These are phyloP conservation scores for Phoxinus dragarum DNA, from an alignment of 2,797 vertebrate species.

Conservation along the genomic window DNA sequence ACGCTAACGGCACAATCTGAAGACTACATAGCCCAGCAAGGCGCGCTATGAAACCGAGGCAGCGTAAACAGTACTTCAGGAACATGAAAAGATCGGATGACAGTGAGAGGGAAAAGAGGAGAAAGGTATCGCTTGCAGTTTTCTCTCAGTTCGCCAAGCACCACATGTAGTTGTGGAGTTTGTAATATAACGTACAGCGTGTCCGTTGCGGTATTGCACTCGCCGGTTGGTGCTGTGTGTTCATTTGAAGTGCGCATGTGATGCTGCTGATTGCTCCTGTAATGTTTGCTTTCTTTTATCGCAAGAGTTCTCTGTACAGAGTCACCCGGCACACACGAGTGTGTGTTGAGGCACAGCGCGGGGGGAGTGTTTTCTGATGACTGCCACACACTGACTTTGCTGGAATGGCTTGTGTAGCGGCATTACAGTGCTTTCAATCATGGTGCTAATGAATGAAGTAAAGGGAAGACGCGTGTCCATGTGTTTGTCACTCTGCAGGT, in stretches of 20 bases:
- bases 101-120: conserved; percentile 86
- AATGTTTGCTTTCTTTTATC: conserved; percentile 71
- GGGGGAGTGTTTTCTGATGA: conserved; percentile 29
- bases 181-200: conserved; percentile 71
- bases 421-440: not conserved
- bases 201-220: conserved; percentile 69
- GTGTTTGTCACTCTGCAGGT: conserved; percentile 9
- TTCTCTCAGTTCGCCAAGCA: conserved; percentile 76
- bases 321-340: conserved; percentile 62
- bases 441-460: conserved; percentile 33
- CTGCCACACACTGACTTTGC: conserved; percentile 29
- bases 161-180: conserved; percentile 70
- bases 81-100: conserved; percentile 88
- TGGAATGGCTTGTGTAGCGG: not conserved
- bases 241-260: conserved; percentile 71
- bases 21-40: conserved; percentile 77
- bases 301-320: conserved; percentile 67
- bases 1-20: not conserved
- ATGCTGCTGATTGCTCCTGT: conserved; percentile 59
- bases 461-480: not conserved
- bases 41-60: conserved; percentile 68
- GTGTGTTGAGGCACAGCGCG: conserved; percentile 14
- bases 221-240: conserved; percentile 67
- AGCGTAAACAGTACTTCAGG: conserved; percentile 84
- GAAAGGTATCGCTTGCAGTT: conserved; percentile 85